Evolutionary conservation across 2,797 vertebrate species (phyloP).

Genomic region (Tauraco hartlaubi): DNA sequence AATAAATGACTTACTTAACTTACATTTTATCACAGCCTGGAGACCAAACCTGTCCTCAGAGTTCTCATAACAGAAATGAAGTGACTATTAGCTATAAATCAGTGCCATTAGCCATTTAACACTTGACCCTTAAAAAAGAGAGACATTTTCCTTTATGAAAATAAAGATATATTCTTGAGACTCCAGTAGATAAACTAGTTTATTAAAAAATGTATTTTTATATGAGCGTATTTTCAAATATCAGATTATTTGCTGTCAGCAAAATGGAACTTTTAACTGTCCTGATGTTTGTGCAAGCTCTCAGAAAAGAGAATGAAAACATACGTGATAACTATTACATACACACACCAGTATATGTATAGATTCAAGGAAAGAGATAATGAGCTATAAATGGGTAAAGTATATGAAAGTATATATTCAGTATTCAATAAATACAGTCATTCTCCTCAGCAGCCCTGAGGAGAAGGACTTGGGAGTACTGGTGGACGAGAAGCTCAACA

Average conservation of each 20-base stretch:
- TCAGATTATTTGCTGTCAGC: background rate
- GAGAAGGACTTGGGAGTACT: too few species aligned
- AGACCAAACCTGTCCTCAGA: slow-evolving; percentile 27
- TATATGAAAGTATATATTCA: background rate
- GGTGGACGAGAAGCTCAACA: too few species aligned
- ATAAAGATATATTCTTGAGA: background rate
- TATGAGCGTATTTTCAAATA: background rate
- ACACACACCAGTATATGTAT: background rate
- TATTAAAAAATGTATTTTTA: background rate
- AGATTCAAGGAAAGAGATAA: background rate
- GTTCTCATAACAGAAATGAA: slow-evolving; percentile 40
- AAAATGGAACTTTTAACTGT: background rate
- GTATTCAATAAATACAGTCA: background rate
- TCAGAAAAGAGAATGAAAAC: background rate
- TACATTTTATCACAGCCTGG: slow-evolving; percentile 33
- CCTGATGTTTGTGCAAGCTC: background rate
- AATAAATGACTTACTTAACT: slow-evolving; percentile 45
- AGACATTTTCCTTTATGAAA: slow-evolving; percentile 7
- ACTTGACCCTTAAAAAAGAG: slow-evolving; percentile 27
- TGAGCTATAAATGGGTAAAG: background rate
- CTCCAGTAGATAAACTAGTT: background rate
- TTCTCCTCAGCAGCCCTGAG: too few species aligned
- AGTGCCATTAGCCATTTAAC: slow-evolving; percentile 8
- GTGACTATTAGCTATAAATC: slow-evolving; percentile 29
- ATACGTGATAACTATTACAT: background rate